Percentiles rank a stretch among this genome's conserved stretches.
phyloP scores from a whole-genome alignment of 2,888 invertebrate species.

The Parnassius apollo region DNA sequence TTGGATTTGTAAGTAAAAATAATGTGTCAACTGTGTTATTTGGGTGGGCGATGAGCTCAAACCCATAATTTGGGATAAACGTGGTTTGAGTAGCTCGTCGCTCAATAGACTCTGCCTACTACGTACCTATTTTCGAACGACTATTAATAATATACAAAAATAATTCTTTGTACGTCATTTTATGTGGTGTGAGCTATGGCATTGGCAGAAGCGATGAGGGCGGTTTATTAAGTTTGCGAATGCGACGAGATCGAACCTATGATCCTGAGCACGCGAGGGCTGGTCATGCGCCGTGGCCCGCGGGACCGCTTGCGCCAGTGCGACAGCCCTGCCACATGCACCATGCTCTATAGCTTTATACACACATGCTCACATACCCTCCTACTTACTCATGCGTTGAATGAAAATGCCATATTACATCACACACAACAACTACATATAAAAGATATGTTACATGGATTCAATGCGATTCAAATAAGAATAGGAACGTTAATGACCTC shows the following conservation, averaged over 20 bases:
- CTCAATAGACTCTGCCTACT: too few species aligned
- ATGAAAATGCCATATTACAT: not conserved
- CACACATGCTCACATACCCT: conserved; percentile 22
- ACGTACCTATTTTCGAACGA: too few species aligned
- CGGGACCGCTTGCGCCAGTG: conserved; percentile 46
- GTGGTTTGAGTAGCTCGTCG: too few species aligned
- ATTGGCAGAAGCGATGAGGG: conserved; percentile 28
- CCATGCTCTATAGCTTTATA: conserved; percentile 42
- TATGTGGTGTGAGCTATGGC: conserved; percentile 27
- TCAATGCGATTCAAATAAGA: too few species aligned
- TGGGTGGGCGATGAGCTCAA: too few species aligned
- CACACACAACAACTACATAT: not conserved
- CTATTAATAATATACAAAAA: too few species aligned
- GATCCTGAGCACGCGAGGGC: conserved; percentile 40
- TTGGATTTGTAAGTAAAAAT: too few species aligned
- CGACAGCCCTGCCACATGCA: conserved; percentile 29
- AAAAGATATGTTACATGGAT: not conserved
- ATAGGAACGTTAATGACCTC: too few species aligned
- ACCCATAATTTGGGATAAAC: too few species aligned
- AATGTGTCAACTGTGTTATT: too few species aligned
- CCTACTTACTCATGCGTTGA: conserved; percentile 2
- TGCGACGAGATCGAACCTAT: conserved; percentile 49
- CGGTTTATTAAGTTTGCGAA: not conserved
- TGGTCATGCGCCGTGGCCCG: conserved; percentile 44
- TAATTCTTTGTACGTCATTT: not conserved